Evolutionary conservation across 2,113 vertebrate species (phyloP).

Genomic region (Vulpes lagopus): DNA sequence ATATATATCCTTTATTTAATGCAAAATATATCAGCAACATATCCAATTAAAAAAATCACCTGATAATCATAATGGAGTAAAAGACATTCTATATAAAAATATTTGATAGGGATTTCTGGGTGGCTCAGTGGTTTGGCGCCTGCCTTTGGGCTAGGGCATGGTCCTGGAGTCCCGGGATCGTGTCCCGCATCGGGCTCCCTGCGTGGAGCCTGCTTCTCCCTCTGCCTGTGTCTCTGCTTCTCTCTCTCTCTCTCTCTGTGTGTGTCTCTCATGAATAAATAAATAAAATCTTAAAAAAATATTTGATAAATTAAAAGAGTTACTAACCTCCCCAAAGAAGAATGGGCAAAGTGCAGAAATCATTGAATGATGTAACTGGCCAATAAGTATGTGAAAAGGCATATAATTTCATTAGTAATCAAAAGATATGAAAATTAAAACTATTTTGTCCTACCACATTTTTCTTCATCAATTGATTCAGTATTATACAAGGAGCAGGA

Average conservation of each 20-base stretch:
- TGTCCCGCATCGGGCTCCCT: no score
- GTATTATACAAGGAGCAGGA: neutral
- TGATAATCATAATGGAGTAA: neutral
- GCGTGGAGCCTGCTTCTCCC: no score
- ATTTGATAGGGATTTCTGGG: neutral
- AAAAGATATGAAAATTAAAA: conserved; percentile 30
- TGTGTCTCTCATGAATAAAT: no score
- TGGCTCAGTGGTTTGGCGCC: no score
- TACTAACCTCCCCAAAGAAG: neutral
- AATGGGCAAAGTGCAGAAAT: neutral
- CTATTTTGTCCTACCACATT: neutral
- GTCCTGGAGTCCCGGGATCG: no score
- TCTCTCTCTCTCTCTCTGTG: no score
- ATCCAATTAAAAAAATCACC: neutral
- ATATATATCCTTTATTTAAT: neutral
- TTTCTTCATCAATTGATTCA: neutral
- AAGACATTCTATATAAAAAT: conserved; percentile 4
- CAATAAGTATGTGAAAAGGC: neutral
- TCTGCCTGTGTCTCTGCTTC: no score
- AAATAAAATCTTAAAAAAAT: neutral
- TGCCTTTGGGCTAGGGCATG: no score
- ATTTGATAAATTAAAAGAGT: neutral
- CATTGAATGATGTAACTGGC: neutral
- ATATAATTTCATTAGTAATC: neutral
- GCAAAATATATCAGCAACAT: neutral